Base-by-base conservation (phyloP, 2,888 invertebrate genomes). In the Acanthosepion lycidas region DNA sequence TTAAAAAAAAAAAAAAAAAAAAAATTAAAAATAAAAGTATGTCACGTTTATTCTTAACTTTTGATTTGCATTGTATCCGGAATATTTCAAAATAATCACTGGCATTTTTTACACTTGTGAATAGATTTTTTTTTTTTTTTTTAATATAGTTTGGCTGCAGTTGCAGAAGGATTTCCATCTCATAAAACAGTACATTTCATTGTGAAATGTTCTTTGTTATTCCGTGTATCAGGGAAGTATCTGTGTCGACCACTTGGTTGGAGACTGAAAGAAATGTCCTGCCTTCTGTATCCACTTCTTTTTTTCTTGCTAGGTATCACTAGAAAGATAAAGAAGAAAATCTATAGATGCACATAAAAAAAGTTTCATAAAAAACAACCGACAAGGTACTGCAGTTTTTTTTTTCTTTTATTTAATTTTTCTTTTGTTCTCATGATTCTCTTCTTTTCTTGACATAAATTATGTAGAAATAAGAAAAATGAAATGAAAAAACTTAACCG, bases 171-270 rank as follows among this genome's bases (percentile, higher is more conserved):
- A 78, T 15, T n/a, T 78, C n/a, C 78, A 78, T 78, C 20, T 78
- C 78, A 78, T 78, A 78, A 78, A 78, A 78, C n/a, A 12, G 9
- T 78, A 9, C 78, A 78, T n/a, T 78, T 78, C n/a, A 78, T n/a
- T n/a, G n/a, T n/a, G n/a, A 78, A 78, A n/a, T 78, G 78, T 78
- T 78, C 78, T 78, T 78, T 78, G 78, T 78, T 78, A 78, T 12
- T 78, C 18, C 78, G 33, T 20, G 78, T 2, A n/a, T 78, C 78
- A 78, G 78, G 78, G n/a, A 9, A 78, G 18, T 78, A 78, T n/a
- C n/a, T n/a, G 9, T 78, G 18, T 8, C 96, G 95, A 95, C 96
- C 97, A 94, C 96, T 96, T 12, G 97, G 97, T 94, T 97, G 96
- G 53, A 97, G 95, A 93, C 95, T 96, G 94, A 97, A 96, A 6